Base-by-base conservation (phyloP, 64 coral and sea anemone species). In the Cladopsammia gracilis region DNA sequence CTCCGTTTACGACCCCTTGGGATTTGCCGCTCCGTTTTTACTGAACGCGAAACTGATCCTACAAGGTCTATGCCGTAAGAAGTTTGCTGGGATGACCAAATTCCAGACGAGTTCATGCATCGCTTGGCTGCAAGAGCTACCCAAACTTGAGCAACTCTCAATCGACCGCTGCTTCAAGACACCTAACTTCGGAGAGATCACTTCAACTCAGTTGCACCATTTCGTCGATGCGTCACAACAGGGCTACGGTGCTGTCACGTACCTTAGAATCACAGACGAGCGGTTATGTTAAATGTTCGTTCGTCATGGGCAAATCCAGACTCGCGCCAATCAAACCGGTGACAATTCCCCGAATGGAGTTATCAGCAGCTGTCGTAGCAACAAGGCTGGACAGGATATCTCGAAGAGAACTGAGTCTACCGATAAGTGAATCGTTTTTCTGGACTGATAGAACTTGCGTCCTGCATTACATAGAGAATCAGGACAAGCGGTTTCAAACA, bases 301-400 rank as follows among this genome's bases (percentile, higher is more conserved):
- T 79, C 16, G 76, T 79, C 12, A 79, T 79, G 76, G 76, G 11
- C 7, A 79, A 79, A 53, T 79, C 76, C 14, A 73, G 71, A 24
- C 71, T 24, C 7, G 71, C 15, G 7, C 71, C 71, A 73, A 25
- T 73, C 4, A 65, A 84, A 59, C 10, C 43, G 12, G 61, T 84
- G 0, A 84, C 53, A 13, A 24, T 84, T 10, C 80, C 80, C 54
- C 6, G 80, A 47, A 20, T 84, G 42, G 80, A 84, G 26, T n/a
- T 84, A 9, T 84, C n/a, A 59, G 58, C 80, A 62, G 80, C 80
- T 3, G 80, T 84, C 15, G 54, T 84, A 6, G 80, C 80, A 1
- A 64, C 80, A 20, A 65, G 16, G 58, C 58, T 82, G 0, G 77
- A 81, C 4, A 76, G 11, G 42, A 76, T 76, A 4, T 50, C 50